Evolutionary conservation across 2,888 invertebrate genomes (phyloP).

Genomic region (Aphodius granarius): DNA sequence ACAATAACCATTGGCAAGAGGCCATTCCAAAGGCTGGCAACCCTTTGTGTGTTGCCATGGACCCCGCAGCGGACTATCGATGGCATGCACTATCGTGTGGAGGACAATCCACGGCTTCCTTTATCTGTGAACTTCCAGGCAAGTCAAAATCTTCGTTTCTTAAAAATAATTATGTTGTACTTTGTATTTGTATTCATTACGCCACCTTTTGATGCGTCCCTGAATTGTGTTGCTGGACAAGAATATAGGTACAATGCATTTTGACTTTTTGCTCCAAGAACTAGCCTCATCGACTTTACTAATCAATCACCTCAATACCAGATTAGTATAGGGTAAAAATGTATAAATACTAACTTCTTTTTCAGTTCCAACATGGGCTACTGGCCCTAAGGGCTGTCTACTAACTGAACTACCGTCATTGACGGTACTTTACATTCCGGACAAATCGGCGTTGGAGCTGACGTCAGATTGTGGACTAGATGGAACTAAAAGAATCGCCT

Average conservation of each 20-base stretch:
- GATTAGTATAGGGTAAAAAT: no score
- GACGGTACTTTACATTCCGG: conserved; percentile 75
- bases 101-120: conserved; percentile 76
- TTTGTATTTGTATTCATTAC: no score
- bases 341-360: conserved; percentile 23
- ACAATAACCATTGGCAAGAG: conserved; percentile 75
- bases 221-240: no score
- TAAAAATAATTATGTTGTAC: background rate
- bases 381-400: conserved; percentile 67
- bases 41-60: conserved; percentile 74
- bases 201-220: no score
- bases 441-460: conserved; percentile 74
- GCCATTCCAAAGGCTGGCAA: conserved; percentile 60
- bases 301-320: no score
- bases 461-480: conserved; percentile 76
- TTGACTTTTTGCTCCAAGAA: no score
- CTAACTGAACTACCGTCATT: conserved; percentile 71
- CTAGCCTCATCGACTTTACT: no score
- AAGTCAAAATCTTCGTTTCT: conserved; percentile 36
- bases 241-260: no score
- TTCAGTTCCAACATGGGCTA: conserved; percentile 77
- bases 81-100: conserved; percentile 78
- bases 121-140: conserved; percentile 81
- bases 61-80: conserved; percentile 75
- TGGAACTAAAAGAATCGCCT: conserved; percentile 71